Percentiles rank a stretch among this genome's conserved stretches.
Evolutionary conservation across 1,140 invertebrate genomes (phyloP).

Genomic region (Magallana angulata): DNA sequence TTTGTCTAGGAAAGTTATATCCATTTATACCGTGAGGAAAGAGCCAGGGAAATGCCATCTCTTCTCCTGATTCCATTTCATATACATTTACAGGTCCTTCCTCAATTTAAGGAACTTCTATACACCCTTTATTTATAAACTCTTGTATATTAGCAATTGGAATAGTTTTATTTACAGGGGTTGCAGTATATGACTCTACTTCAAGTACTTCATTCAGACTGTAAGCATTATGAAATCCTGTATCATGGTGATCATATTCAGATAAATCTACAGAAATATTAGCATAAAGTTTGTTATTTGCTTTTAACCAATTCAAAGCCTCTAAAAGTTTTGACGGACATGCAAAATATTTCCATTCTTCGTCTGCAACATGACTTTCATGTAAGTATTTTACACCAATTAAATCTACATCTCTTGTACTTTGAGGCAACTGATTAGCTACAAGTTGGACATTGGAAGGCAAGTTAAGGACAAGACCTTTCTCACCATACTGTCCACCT

Average conservation of each 20-base stretch:
- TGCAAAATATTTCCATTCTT: background rate
- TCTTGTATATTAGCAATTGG: background rate
- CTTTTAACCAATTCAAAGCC: conserved; percentile 57
- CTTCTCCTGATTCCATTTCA: conserved; percentile 35
- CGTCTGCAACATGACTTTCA: background rate
- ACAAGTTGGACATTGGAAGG: conserved; percentile 39
- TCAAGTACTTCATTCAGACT: background rate
- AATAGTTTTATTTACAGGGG: background rate
- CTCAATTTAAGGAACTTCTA: background rate
- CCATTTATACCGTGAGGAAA: conserved; percentile 50
- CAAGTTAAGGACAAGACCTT: conserved; percentile 39
- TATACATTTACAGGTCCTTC: conserved; percentile 39
- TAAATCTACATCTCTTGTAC: too few relatives aligned
- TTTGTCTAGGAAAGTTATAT: conserved; percentile 30
- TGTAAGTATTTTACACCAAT: background rate
- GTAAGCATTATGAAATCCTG: background rate
- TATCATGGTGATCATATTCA: too few relatives aligned
- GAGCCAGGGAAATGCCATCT: conserved; percentile 50
- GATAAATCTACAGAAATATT: conserved; percentile 15
- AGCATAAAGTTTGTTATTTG: conserved; percentile 51
- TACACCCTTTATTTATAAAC: too few relatives aligned
- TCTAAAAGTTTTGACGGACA: conserved; percentile 9
- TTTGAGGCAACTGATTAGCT: background rate
- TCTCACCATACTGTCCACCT: conserved; percentile 48
- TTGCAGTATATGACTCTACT: background rate